Evolutionary conservation across 92 coral and sea anemone species (phyloP), one percentile per base, ranked within the genome.

Genomic region (Zoanthus sociatus): DNA sequence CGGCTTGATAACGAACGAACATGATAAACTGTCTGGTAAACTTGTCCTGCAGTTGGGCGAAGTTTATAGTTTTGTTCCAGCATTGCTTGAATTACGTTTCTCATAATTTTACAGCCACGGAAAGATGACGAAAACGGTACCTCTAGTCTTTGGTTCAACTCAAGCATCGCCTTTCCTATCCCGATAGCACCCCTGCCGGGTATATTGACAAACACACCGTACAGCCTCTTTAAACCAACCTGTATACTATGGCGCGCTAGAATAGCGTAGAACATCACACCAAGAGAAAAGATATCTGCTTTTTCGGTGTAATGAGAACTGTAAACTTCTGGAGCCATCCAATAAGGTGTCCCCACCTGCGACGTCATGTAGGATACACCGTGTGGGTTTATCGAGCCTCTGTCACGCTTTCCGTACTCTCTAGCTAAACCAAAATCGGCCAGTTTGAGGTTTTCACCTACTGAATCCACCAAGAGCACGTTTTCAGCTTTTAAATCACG

Each of bases 261-360:
- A 18, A 89, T 89, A 1, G 92, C 92, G 77, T 89, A 89, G 73
- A 89, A 89, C 37, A 89, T 84, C 47, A 89, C 89, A 16, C 92
- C 91, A 44, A 88, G 78, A 5, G 91, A 73, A 81, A 88, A 88
- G 46, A 88, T 56, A 42, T 88, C 91, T 16, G 81, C 91, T 26
- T 83, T 88, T 64, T 88, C 78, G 44, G 88, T 74, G 73, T 88
- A 79, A 21, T 32, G 78, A 17, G 4, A 11, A 1, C 42, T 17
- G 68, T 83, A 76, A 50, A 88, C 81, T 83, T 83, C 91, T 31
- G 91, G 91, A 1, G 91, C 91, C 68, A 88, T 79, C 71, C 86
- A 88, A 14, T 44, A 8, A 3, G 47, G 66, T 12, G 91, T 86
- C 12, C 91, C 91, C 1, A 75, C 88, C 30, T 42, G 75, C 46